Evolutionary conservation across 2,113 vertebrate species (phyloP), one percentile per base, ranked within the genome.

Genomic region (Eurypyga helias): DNA sequence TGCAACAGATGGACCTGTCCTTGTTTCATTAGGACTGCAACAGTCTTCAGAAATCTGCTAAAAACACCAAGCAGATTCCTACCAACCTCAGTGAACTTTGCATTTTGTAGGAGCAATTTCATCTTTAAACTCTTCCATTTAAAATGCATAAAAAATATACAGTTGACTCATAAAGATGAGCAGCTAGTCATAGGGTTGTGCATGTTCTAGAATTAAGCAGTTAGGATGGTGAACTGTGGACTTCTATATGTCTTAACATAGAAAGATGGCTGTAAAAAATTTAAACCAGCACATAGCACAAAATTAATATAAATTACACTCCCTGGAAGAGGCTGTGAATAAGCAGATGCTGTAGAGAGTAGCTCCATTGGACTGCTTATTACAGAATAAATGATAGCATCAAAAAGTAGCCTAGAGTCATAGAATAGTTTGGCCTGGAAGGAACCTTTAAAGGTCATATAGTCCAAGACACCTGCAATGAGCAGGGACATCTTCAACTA

Each of bases 321-420:
- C 46, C 36, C 18, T 6, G 51, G 75, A 88, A 77, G 46, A 66
- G 20, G 38, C 10, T 2, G 3, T 86, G 75, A 61, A 94, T 49
- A 87, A 52, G 72, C 62, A 95, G 87, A 88, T 92, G 46, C 60
- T 95, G 23, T 55, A 62, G 82, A 90, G 26, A 43, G 54, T 73
- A 85, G n/a, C 49, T 76, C 82, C 62, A 43, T 4, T 76, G 62
- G 77, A 62, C 79, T 93, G 49, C 78, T 90, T 93, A 77, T 92
- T 85, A 77, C 46, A 91, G 58, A 90, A 94, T 93, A 96, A 96
- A 96, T 89, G 76, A 92, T 83, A 78, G 64, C 79, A 75, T 96
- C 88, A 83, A 78, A 93, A 90, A 55, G 64, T 88, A 93, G n/a
- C n/a, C n/a, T n/a, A n/a, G n/a, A n/a, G n/a, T n/a, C n/a, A n/a